phyloP scores from a whole-genome alignment of 2,888 invertebrate genomes.

The Erannis defoliaria region DNA sequence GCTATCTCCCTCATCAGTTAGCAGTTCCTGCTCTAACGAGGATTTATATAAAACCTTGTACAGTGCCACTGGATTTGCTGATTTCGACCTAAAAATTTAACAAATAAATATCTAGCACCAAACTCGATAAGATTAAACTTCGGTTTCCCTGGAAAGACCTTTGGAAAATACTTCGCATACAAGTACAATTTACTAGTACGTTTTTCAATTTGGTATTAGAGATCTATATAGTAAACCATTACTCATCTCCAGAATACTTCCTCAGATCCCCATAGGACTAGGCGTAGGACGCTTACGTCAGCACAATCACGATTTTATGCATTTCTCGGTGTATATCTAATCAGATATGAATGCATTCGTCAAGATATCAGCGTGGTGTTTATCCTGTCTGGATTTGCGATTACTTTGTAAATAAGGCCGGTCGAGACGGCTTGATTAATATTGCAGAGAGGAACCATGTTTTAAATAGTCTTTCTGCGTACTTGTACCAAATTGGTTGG shows the following conservation, averaged over 20 bases:
- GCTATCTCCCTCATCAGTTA: too few relatives aligned
- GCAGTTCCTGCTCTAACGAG: too few relatives aligned
- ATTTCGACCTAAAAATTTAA: too few relatives aligned
- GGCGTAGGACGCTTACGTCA: constrained; percentile 67
- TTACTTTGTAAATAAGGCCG: constrained; percentile 44
- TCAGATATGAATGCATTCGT: constrained; percentile 73
- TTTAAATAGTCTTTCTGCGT: background rate
- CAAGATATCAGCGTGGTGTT: constrained; percentile 64
- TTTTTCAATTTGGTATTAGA: too few relatives aligned
- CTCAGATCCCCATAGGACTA: constrained; percentile 37
- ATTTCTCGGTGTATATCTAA: constrained; percentile 68
- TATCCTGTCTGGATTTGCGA: constrained; percentile 56
- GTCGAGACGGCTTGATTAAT: constrained; percentile 47
- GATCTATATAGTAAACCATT: background rate
- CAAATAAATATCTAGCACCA: too few relatives aligned
- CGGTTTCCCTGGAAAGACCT: too few relatives aligned
- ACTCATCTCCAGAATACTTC: constrained; percentile 53
- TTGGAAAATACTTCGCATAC: too few relatives aligned
- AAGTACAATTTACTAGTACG: too few relatives aligned
- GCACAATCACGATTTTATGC: constrained; percentile 65
- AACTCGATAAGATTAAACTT: too few relatives aligned
- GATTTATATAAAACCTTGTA: too few relatives aligned
- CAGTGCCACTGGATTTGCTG: too few relatives aligned
- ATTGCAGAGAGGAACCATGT: constrained; percentile 30
- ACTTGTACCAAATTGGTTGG: too few relatives aligned